Base-by-base conservation (phyloP, 2,797 vertebrate genomes). In the Psittacula echo region DNA sequence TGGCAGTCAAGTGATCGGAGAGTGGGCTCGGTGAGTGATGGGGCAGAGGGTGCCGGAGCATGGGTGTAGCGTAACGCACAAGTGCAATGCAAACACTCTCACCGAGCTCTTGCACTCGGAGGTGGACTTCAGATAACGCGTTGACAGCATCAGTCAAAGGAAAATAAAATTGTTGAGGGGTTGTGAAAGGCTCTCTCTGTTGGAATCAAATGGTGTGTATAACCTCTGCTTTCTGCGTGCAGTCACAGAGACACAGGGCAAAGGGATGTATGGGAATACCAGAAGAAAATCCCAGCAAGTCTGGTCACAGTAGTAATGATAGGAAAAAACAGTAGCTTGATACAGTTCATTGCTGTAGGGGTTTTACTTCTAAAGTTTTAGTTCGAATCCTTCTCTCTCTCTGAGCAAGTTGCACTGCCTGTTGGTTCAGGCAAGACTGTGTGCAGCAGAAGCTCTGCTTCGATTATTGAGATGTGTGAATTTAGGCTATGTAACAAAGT, bases 71-170 rank as follows among this genome's bases (percentile, higher is more conserved):
- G 42, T 89, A 94, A 95, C 12, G 42, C 91, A 85, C 95, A 96
- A 94, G 94, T 94, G 95, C 93, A 96, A 87, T 94, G 74, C 93
- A 96, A 96, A 95, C 93, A 92, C 91, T 88, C 93, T 96, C 88
- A 61, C 72, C 1, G 1, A 90, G 90, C 92, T 87, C 93, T 96
- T 92, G 90, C 18, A 16, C 90, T 89, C 5, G 0, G 12, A 94
- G 87, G 78, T 87, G 80, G 92, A 32, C 91, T 95, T 81, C 90
- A 93, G 94, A 96, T 95, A 97, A 83, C 0, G 75, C 85, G 94
- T 10, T 95, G 94, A 96, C 96, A 97, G 94, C 92, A 94, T 87
- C 96, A 93, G 94, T 96, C 94, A 93, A 87, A 94, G 94, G 62
- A 87, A 94, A 97, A 95, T 96, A 90, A 92, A 94, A 94, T 71